Base-by-base conservation (phyloP, 2,888 invertebrate species). In the Tricholauxania praeusta region DNA sequence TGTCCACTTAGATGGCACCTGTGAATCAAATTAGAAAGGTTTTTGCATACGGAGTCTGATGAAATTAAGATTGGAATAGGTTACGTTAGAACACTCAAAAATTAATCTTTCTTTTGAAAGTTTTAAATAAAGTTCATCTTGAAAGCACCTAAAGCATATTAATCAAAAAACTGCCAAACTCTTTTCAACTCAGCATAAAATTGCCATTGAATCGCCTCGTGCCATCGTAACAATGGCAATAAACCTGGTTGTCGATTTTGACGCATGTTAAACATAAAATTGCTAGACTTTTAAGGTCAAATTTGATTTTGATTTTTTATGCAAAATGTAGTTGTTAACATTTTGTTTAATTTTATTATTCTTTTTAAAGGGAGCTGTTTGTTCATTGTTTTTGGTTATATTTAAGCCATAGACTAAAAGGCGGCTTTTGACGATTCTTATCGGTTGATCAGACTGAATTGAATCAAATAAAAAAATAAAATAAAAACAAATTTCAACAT, bases 251-350 rank as follows among this genome's bases (percentile, higher is more conserved):
- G 39, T 57, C 19, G 19, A 57, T 57, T 28, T 57, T 57, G 48
- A 64, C 64, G 39, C 64, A 64, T 64, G 64, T 51, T 15, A 28
- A 64, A 67, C 66, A 67, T 55, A 39, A 67, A 67, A 67, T 55
- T 12, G 66, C n/a, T 15, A 55, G 55, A 32, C 12, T 32, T n/a
- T 39, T 62, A 67, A 12, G 22, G 39, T 48, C 57, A 57, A 48
- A 48, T 55, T 51, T 28, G 10, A 48, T 28, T 52, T 28, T 14
- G 8, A 32, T 52, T 51, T 64, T 65, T 65, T 19, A 67, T 57
- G 67, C 64, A 51, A 64, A 64, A 67, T 57, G 15, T 22, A 47
- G 57, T 47, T 57, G 57, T 48, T 47, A 47, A 57, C 22, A 17
- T 22, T 53, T 66, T 53, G 10, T 62, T 39, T n/a, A 48, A 47